Base-by-base conservation (phyloP, 2,113 vertebrate species). In the Myrmophylax atrothorax region DNA sequence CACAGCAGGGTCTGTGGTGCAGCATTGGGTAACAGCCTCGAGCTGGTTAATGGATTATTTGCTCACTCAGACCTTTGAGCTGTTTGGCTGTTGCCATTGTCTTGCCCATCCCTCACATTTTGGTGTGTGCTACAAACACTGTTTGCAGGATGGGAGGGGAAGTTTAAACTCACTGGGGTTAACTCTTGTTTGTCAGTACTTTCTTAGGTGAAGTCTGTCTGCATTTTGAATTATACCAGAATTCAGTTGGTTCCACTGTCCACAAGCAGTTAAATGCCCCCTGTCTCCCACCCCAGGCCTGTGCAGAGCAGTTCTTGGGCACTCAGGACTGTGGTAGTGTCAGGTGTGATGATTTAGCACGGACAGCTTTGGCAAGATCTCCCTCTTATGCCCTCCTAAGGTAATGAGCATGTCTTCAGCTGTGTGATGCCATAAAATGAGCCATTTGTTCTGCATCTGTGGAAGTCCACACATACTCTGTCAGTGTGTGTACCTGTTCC, bases 131-230 rank as follows among this genome's bases (percentile, higher is more conserved):
- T 56, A 24, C 33, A 60, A 56, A 77, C 1, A 1, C n/a, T 55
- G 35, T 72, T 74, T 68, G 35, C 49, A 37, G 83, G 23, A 4
- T 82, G 44, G 46, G 24, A 69, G 63, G n/a, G 29, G 8, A 91
- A n/a, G 11, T 52, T 77, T 29, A 63, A 58, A 26, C 53, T 68
- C 26, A 12, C 2, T 49, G 28, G 12, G 20, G 12, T 29, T 55
- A 15, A 40, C 42, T 62, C 6, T 64, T 76, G 56, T 76, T 69
- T 1, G 0, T 35, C 0, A 2, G 20, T 15, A 22, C 9, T 62
- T 85, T 24, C 10, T 20, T 23, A 24, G 16, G 23, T 63, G 35
- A 84, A 46, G 17, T 26, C 46, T 72, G 12, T 60, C 49, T 4
- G 2, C 22, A 9, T 60, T n/a, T 62, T 6, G 2, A 62, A 8